Conservation (phyloP, 2,797 vertebrate genomes). For the Sciurus vulgaris region DNA sequence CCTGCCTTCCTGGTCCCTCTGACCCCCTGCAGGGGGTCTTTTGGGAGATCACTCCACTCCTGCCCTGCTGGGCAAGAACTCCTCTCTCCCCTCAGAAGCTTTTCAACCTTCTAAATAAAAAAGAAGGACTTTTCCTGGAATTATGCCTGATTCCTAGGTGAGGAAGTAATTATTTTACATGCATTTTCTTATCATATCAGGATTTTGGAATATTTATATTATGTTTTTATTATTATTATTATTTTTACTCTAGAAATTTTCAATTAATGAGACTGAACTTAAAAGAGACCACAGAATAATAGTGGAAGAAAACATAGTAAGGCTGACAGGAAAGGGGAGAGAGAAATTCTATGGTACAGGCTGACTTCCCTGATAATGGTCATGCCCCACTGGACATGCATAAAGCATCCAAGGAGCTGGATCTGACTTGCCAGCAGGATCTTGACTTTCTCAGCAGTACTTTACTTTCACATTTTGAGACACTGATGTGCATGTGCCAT, state of each 20-base stretch:
- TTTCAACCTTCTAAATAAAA: neutral
- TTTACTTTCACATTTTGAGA: neutral
- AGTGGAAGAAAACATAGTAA: neutral
- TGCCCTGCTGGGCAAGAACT: too few relatives aligned
- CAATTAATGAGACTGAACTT: neutral
- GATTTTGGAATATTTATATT: neutral
- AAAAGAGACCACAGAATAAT: neutral
- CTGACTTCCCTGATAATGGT: neutral
- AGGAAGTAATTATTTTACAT: neutral
- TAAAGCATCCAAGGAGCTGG: neutral
- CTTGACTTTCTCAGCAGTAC: neutral
- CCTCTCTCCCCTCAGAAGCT: neutral
- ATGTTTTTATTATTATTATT: neutral
- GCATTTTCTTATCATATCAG: neutral
- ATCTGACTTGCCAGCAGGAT: neutral
- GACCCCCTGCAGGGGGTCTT: accelerated
- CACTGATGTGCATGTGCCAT: accelerated
- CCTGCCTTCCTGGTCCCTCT: neutral
- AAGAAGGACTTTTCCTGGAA: neutral
- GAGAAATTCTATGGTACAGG: neutral
- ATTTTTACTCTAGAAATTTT: neutral
- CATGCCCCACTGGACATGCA: accelerated
- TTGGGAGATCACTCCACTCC: accelerated
- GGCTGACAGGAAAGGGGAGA: neutral
- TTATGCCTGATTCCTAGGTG: neutral